phyloP scores from a whole-genome alignment of 2,888 invertebrate genomes.

The Mylabris sibirica region DNA sequence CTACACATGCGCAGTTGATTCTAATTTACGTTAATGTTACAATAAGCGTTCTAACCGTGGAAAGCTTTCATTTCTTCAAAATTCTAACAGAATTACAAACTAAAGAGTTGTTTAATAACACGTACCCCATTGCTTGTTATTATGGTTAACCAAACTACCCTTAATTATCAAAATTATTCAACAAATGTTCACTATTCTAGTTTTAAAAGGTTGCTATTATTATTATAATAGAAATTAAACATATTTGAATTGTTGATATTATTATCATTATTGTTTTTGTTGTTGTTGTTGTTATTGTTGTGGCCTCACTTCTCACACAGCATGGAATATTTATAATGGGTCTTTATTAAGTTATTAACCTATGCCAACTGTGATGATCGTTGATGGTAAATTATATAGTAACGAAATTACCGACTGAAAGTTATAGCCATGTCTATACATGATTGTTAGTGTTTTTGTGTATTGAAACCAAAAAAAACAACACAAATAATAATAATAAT shows the following conservation, averaged over 20 bases:
- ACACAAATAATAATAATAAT: not conserved
- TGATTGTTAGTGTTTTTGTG: slow-evolving; percentile 39
- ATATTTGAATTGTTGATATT: not conserved
- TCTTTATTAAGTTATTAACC: slow-evolving; percentile 57
- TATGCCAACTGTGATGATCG: slow-evolving; percentile 57
- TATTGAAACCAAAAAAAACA: not conserved
- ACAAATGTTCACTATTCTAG: too few relatives aligned
- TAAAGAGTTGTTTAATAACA: not conserved
- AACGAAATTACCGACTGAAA: slow-evolving; percentile 47
- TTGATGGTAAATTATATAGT: slow-evolving; percentile 54
- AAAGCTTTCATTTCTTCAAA: too few relatives aligned
- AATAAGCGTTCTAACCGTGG: too few relatives aligned
- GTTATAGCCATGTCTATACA: slow-evolving; percentile 43
- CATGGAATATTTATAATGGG: slow-evolving; percentile 42
- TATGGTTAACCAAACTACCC: not conserved
- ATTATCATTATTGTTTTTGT: not conserved
- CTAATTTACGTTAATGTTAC: too few relatives aligned
- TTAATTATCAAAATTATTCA: not conserved
- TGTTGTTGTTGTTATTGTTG: not conserved
- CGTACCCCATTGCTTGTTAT: not conserved
- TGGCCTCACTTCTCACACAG: slow-evolving; percentile 25
- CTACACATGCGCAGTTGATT: too few relatives aligned
- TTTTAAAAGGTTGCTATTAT: too few relatives aligned
- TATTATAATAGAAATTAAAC: not conserved
- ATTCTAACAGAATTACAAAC: too few relatives aligned